Conservation (phyloP, 2,797 vertebrate genomes). For the Psittacula echo region DNA sequence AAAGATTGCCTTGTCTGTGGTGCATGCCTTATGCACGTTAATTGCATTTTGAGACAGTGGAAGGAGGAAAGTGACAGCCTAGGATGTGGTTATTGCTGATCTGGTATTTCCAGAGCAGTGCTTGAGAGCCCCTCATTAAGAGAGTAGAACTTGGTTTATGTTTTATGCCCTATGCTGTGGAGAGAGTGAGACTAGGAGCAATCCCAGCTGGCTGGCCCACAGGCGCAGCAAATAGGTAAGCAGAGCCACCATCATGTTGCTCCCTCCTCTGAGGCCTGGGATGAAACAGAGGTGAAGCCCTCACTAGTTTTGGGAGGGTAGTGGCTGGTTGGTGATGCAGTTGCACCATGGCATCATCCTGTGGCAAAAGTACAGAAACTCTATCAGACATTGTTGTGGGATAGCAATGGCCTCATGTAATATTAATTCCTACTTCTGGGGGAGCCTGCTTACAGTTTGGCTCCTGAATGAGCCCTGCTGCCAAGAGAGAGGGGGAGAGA, state of each 20-base stretch:
- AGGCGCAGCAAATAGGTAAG: background rate
- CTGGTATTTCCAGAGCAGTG: background rate
- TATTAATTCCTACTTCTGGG: background rate
- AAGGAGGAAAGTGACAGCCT: background rate
- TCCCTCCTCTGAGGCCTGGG: background rate
- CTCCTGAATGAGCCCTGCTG: constrained; percentile 14
- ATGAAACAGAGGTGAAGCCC: background rate
- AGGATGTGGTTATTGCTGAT: background rate
- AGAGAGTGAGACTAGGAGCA: background rate
- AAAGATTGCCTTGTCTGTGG: background rate
- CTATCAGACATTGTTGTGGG: background rate
- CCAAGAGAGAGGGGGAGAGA: background rate
- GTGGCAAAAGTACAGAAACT: background rate
- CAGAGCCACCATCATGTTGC: background rate
- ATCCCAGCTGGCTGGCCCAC: background rate
- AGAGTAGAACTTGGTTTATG: background rate
- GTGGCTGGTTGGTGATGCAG: background rate
- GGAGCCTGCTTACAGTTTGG: constrained; percentile 2
- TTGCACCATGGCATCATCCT: background rate
- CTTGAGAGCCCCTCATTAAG: constrained; percentile 30
- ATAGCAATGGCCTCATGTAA: background rate
- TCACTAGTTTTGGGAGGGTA: background rate
- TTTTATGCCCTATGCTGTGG: background rate
- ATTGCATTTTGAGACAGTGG: background rate
- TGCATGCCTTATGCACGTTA: background rate